Percentiles rank a stretch among this genome's conserved stretches.
These are phyloP conservation scores for Montipora efflorescens DNA, from an alignment of 64 coral and sea anemone species.

Conservation along the genomic window DNA sequence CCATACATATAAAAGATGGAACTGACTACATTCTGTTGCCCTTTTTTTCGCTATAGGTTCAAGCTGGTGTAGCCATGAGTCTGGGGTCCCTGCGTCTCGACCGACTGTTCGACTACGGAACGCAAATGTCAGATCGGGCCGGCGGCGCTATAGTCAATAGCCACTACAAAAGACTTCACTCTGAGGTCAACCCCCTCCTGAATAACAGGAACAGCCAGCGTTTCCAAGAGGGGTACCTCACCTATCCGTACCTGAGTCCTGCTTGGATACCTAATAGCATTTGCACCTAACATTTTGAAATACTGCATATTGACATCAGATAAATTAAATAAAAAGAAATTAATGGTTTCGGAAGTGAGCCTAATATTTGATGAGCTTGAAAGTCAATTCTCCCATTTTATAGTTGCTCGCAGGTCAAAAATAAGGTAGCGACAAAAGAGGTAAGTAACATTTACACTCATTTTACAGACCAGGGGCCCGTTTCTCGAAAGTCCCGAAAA, in stretches of 20 bases:
- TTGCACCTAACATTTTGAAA: constrained; percentile 14
- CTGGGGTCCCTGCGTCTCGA: constrained; percentile 26
- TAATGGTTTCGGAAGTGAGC: neutral
- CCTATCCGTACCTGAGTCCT: constrained; percentile 57
- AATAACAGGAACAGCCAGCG: constrained; percentile 25
- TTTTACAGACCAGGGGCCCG: too few species aligned
- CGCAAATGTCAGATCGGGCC: neutral
- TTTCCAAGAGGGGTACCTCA: constrained; percentile 36
- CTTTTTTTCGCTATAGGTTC: neutral
- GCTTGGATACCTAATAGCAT: constrained; percentile 63
- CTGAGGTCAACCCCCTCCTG: constrained; percentile 28
- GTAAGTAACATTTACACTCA: too few species aligned
- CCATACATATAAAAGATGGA: too few species aligned
- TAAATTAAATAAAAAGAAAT: neutral
- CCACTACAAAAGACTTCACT: constrained; percentile 48
- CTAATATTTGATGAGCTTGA: too few species aligned
- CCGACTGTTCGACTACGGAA: constrained; percentile 41
- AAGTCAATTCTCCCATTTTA: too few species aligned
- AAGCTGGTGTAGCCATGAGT: constrained; percentile 50
- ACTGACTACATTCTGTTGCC: neutral
- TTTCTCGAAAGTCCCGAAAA: too few species aligned
- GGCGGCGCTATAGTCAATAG: neutral
- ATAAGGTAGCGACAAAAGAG: too few species aligned
- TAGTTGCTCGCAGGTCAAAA: too few species aligned
- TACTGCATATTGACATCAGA: neutral